Evolutionary conservation across 2,797 vertebrate species (phyloP).

Genomic region (Pitangus sulphuratus): DNA sequence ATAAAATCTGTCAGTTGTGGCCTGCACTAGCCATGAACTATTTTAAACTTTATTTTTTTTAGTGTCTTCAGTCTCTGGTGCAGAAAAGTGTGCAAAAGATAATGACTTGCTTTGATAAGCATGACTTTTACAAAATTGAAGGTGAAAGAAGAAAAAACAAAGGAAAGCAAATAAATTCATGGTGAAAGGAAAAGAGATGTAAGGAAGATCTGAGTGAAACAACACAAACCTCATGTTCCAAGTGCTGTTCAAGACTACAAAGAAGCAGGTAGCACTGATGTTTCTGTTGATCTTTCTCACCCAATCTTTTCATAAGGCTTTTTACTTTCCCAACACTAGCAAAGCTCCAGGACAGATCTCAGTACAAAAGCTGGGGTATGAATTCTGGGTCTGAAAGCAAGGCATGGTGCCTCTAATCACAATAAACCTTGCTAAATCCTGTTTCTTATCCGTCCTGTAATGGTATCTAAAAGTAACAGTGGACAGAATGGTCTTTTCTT

Average conservation of each 20-base stretch:
- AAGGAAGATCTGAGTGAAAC: neutral
- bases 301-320: neutral
- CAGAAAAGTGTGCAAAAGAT: neutral
- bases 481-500: neutral
- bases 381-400: neutral
- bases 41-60: neutral
- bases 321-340: neutral
- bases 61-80: neutral
- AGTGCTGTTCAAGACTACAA: neutral
- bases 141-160: neutral
- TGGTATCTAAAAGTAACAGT: neutral
- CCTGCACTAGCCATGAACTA: neutral
- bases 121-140: neutral
- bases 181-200: neutral
- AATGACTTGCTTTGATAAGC: neutral
- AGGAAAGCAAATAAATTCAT: neutral
- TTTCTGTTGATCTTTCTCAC: rapidly evolving
- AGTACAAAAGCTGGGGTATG: neutral
- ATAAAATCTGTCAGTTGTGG: neutral
- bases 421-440: neutral
- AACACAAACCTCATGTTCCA: neutral
- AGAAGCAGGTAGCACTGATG: neutral
- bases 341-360: neutral
- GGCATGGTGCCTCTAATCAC: neutral
- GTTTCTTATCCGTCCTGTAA: neutral